Evolutionary conservation across 2,113 vertebrate genomes (phyloP).

Genomic region (Amblyornis subalaris): DNA sequence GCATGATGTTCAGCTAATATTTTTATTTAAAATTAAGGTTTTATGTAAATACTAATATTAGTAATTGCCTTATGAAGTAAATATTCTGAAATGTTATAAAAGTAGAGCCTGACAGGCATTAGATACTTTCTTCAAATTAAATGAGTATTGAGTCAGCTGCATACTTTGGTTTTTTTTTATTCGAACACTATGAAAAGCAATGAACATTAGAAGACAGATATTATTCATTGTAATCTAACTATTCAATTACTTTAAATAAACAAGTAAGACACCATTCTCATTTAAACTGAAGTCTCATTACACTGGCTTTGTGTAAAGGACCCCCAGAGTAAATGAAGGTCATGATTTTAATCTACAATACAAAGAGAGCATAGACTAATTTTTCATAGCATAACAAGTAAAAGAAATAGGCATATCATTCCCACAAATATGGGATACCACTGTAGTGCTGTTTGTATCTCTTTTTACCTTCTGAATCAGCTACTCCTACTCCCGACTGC

Average conservation of each 20-base stretch:
- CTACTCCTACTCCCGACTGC: conserved; percentile 72
- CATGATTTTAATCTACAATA: neutral
- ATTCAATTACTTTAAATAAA: neutral
- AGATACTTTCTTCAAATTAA: neutral
- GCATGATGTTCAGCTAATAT: neutral
- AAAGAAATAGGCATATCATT: neutral
- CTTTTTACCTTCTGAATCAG: conserved; percentile 87
- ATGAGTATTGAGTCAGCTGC: neutral
- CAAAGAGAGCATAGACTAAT: neutral
- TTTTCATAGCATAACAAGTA: neutral
- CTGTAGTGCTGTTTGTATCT: neutral
- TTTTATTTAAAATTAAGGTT: neutral
- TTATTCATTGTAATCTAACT: neutral
- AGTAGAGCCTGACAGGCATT: neutral
- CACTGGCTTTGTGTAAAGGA: neutral
- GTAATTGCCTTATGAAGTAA: neutral
- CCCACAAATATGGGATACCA: neutral
- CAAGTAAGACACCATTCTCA: neutral
- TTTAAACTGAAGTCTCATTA: conserved; percentile 11
- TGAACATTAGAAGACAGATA: neutral
- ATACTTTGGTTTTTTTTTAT: neutral
- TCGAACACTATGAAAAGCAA: neutral
- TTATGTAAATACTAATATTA: neutral
- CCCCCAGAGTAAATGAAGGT: neutral
- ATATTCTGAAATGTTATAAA: neutral